Evolutionary conservation across 2,888 invertebrate species (phyloP).

Genomic region (Autographa gamma): DNA sequence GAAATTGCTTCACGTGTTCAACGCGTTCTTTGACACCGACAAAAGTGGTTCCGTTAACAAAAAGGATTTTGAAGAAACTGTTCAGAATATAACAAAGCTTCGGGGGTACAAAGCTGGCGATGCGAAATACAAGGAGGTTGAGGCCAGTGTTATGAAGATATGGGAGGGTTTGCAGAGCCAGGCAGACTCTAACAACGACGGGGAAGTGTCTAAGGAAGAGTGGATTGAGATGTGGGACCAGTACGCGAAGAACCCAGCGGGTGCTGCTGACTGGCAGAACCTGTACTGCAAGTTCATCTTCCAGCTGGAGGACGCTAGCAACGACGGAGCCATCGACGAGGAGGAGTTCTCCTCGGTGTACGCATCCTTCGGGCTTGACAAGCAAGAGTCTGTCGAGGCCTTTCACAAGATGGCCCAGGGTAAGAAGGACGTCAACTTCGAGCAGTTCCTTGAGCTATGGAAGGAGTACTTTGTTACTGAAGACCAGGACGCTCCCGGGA

Average conservation of each 20-base stretch:
- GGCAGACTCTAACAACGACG: slow-evolving; percentile 96
- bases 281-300: slow-evolving; percentile 96
- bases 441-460: slow-evolving; percentile 94
- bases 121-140: slow-evolving; percentile 92
- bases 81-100: slow-evolving; percentile 94
- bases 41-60: slow-evolving; percentile 96
- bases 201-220: slow-evolving; percentile 95
- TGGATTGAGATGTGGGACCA: slow-evolving; percentile 96
- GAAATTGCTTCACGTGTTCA: slow-evolving; percentile 95
- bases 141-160: slow-evolving; percentile 92
- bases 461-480: slow-evolving; percentile 95
- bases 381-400: slow-evolving; percentile 92
- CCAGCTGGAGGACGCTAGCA: slow-evolving; percentile 95
- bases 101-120: slow-evolving; percentile 93
- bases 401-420: slow-evolving; percentile 94
- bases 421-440: slow-evolving; percentile 91
- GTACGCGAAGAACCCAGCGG: slow-evolving; percentile 92
- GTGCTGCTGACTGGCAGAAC: slow-evolving; percentile 94
- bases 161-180: slow-evolving; percentile 94
- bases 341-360: slow-evolving; percentile 95
- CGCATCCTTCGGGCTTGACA: slow-evolving; percentile 93
- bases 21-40: slow-evolving; percentile 96
- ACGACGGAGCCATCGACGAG: slow-evolving; percentile 93
- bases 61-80: slow-evolving; percentile 95
- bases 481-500: slow-evolving; percentile 93